Evolutionary conservation across 2,888 invertebrate species (phyloP).

Genomic region (Bellardia pandia): DNA sequence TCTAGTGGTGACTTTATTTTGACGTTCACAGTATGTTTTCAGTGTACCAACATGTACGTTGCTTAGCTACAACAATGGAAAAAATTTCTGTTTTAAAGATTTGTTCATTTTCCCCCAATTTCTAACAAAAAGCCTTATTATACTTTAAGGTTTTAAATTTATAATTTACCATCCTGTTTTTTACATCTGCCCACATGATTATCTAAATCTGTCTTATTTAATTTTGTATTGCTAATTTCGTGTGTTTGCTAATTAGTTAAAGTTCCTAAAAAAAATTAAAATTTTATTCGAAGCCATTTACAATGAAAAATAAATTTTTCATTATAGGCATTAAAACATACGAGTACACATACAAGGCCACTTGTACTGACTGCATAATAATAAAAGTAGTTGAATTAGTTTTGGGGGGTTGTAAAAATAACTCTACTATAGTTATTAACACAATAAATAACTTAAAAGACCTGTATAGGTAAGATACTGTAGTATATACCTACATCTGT

Average conservation of each 20-base stretch:
- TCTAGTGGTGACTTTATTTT: too few relatives aligned
- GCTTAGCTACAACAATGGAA: too few relatives aligned
- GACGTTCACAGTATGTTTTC: too few relatives aligned
- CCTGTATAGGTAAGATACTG: not conserved
- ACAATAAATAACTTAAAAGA: slow-evolving; percentile 71
- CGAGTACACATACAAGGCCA: too few relatives aligned
- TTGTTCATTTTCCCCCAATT: too few relatives aligned
- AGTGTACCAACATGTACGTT: too few relatives aligned
- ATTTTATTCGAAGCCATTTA: not conserved
- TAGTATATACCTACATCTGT: not conserved
- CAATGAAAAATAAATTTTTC: slow-evolving; percentile 48
- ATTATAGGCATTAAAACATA: not conserved
- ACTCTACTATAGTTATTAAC: slow-evolving; percentile 55
- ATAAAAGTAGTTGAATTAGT: slow-evolving; percentile 44
- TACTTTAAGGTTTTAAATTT: too few relatives aligned
- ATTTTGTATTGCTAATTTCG: not conserved
- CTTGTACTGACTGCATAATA: not conserved
- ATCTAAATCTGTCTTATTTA: not conserved
- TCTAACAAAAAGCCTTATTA: too few relatives aligned
- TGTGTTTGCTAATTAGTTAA: not conserved
- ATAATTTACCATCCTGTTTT: not conserved
- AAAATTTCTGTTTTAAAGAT: too few relatives aligned
- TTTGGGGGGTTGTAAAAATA: slow-evolving; percentile 41
- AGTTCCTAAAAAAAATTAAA: not conserved
- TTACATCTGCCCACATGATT: not conserved